Evolutionary conservation across 2,888 invertebrate genomes (phyloP).

Genomic region (Agrochola lychnidis): DNA sequence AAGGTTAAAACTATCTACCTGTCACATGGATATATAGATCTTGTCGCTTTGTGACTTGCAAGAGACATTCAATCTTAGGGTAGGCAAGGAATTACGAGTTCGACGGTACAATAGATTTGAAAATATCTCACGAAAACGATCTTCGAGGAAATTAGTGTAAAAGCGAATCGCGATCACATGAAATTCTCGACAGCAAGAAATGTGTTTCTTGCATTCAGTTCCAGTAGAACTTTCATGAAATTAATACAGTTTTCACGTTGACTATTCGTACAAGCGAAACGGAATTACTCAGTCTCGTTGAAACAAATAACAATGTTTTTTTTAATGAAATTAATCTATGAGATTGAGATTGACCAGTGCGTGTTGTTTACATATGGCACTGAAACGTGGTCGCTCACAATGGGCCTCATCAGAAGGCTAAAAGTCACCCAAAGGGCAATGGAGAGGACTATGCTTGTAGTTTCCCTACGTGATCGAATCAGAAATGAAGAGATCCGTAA

Average conservation of each 20-base stretch:
- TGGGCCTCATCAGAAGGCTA: too few relatives aligned
- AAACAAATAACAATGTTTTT: background rate
- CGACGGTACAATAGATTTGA: background rate
- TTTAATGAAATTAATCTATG: background rate
- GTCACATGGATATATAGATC: too few relatives aligned
- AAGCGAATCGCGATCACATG: background rate
- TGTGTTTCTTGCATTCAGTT: background rate
- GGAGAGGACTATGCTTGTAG: too few relatives aligned
- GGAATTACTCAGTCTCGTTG: conserved; percentile 13
- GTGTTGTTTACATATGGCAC: too few relatives aligned
- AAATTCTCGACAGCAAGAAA: background rate
- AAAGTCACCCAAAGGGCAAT: too few relatives aligned
- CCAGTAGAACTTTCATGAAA: conserved; percentile 1
- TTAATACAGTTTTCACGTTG: conserved; percentile 9
- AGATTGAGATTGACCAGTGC: too few relatives aligned
- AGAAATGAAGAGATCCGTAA: too few relatives aligned
- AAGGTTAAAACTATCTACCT: too few relatives aligned
- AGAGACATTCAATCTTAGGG: background rate
- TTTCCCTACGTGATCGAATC: too few relatives aligned
- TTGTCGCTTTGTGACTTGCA: too few relatives aligned
- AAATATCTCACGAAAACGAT: background rate
- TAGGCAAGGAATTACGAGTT: background rate
- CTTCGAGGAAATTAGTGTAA: background rate
- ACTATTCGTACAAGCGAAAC: conserved; percentile 5
- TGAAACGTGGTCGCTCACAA: too few relatives aligned